Evolutionary conservation across 2,113 vertebrate genomes (phyloP).

Genomic region (Globicephala melas): DNA sequence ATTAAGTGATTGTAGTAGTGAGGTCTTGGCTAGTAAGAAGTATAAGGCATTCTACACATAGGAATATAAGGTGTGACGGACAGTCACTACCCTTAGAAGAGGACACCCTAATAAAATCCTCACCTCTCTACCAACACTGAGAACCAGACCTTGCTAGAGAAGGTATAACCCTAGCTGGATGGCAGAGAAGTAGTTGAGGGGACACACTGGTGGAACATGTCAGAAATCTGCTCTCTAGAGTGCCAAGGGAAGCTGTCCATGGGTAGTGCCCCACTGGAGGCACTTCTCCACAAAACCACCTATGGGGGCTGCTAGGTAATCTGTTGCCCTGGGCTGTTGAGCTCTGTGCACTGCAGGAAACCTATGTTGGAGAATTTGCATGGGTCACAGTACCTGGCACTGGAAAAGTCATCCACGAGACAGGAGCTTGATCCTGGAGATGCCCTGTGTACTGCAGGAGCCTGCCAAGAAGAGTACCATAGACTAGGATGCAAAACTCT

Average conservation of each 20-base stretch:
- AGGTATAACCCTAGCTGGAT: background rate
- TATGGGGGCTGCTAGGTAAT: background rate
- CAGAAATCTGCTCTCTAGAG: background rate
- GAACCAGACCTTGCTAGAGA: background rate
- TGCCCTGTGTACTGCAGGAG: background rate
- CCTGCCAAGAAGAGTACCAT: background rate
- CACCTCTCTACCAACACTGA: background rate
- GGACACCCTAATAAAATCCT: background rate
- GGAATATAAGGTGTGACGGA: background rate
- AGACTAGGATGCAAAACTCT: background rate
- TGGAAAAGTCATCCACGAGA: background rate
- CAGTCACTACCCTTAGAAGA: background rate
- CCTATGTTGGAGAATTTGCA: accelerated
- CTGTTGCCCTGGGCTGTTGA: accelerated
- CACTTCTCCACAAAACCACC: background rate
- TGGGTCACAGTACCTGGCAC: background rate
- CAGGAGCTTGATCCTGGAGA: too few relatives aligned
- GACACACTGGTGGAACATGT: background rate
- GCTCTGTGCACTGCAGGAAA: background rate
- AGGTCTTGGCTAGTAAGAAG: background rate
- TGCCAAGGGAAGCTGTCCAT: background rate
- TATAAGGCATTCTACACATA: background rate
- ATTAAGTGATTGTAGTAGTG: background rate
- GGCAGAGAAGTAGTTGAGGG: background rate
- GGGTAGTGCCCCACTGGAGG: background rate